Evolutionary conservation across 2,797 vertebrate species (phyloP).

Genomic region (Sebastes paucispinis): DNA sequence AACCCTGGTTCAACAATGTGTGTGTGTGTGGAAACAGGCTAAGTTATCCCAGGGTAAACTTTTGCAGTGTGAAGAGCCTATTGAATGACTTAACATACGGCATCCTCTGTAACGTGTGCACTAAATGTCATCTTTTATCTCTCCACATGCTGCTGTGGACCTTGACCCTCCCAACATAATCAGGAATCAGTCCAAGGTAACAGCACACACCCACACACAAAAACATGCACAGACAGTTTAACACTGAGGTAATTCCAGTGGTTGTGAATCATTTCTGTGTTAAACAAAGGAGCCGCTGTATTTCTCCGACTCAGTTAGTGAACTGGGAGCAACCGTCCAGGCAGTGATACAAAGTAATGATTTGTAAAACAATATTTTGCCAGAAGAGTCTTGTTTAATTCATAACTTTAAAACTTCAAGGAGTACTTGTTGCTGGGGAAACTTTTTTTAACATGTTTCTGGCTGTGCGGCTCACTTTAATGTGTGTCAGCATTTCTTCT

Average conservation of each 20-base stretch:
- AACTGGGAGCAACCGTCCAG: background rate
- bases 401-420: background rate
- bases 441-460: background rate
- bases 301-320: background rate
- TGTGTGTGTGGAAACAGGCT: background rate
- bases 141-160: constrained; percentile 59
- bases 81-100: background rate
- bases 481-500: background rate
- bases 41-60: background rate
- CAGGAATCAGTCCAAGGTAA: constrained; percentile 86
- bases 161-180: constrained; percentile 53
- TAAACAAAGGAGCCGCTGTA: constrained; percentile 48
- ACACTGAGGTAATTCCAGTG: constrained; percentile 30
- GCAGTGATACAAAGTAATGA: constrained; percentile 10
- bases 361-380: background rate
- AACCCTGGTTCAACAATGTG: background rate
- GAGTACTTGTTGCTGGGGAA: background rate
- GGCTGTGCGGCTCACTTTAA: background rate
- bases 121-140: constrained; percentile 55
- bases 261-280: constrained; percentile 51
- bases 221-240: background rate
- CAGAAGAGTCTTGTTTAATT: background rate
- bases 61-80: background rate
- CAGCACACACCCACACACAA: background rate
- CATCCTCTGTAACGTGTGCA: background rate